Percentiles rank a stretch among this genome's conserved stretches.
phyloP scores from a whole-genome alignment of 2,113 vertebrate genomes.

The Aramus guarauna region DNA sequence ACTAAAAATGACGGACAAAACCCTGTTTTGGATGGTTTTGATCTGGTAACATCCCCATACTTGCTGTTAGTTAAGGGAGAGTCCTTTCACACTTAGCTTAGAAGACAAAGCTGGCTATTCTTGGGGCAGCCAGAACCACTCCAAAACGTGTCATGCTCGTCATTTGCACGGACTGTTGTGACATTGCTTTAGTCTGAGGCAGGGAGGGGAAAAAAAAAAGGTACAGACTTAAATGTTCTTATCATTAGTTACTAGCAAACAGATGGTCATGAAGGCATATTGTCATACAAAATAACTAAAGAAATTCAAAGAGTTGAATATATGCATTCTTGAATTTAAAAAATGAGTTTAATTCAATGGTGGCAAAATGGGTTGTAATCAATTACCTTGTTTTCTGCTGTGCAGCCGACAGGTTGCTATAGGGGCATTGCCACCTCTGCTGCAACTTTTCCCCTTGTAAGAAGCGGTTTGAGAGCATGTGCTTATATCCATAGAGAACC shows the following conservation, averaged over 20 bases:
- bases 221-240: not conserved
- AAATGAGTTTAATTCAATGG: not conserved
- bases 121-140: not conserved
- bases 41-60: not conserved
- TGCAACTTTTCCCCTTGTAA: not conserved
- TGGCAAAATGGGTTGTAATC: not conserved
- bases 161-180: not conserved
- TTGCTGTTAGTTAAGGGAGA: not conserved
- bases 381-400: not conserved
- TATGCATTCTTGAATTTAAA: not conserved
- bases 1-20: not conserved
- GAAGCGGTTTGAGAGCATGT: not conserved
- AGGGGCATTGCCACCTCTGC: not conserved
- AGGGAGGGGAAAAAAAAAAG: not conserved
- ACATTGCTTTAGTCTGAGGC: not conserved
- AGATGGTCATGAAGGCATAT: not conserved
- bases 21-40: not conserved
- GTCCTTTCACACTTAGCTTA: not conserved
- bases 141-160: not conserved
- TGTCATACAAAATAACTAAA: not conserved
- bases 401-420: not conserved
- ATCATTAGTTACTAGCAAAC: not conserved
- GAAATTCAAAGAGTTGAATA: not conserved
- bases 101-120: not conserved
- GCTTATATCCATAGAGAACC: not conserved